Evolutionary conservation across 2,113 vertebrate species (phyloP).

Genomic region (Chamaetylas fuelleborni): DNA sequence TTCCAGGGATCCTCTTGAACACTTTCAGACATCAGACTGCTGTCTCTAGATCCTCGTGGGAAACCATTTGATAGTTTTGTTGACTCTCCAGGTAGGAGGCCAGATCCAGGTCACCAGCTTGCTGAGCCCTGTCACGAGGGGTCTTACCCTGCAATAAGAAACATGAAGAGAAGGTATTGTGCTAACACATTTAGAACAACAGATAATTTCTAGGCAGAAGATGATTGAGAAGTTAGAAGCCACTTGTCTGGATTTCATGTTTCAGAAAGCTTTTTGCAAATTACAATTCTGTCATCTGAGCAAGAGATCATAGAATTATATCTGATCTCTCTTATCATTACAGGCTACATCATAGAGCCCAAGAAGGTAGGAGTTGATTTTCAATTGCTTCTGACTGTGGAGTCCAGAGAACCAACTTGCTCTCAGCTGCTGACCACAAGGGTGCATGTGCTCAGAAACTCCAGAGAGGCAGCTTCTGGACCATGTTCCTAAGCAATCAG

Average conservation of each 20-base stretch:
- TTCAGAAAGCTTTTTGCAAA: background rate
- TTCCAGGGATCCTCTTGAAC: background rate
- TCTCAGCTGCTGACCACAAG: background rate
- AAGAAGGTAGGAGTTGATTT: background rate
- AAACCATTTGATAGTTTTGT: constrained; percentile 74
- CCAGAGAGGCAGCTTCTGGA: background rate
- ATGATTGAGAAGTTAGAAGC: background rate
- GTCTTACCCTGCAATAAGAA: constrained; percentile 84
- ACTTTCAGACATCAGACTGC: constrained; percentile 84
- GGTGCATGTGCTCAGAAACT: background rate
- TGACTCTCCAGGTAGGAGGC: constrained; percentile 82
- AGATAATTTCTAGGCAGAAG: background rate
- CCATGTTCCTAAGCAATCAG: background rate
- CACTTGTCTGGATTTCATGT: background rate
- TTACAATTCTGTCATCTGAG: background rate
- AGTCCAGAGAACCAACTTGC: background rate
- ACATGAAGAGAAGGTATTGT: background rate
- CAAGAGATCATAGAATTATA: background rate
- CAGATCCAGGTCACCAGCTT: constrained; percentile 87
- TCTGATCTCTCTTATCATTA: background rate
- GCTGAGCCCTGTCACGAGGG: constrained; percentile 85
- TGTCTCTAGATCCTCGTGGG: constrained; percentile 92
- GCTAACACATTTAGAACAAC: background rate
- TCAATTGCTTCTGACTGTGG: background rate
- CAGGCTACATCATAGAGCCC: background rate